phyloP scores from a whole-genome alignment of 1,140 invertebrate genomes.

The Drosophila bifasciata region DNA sequence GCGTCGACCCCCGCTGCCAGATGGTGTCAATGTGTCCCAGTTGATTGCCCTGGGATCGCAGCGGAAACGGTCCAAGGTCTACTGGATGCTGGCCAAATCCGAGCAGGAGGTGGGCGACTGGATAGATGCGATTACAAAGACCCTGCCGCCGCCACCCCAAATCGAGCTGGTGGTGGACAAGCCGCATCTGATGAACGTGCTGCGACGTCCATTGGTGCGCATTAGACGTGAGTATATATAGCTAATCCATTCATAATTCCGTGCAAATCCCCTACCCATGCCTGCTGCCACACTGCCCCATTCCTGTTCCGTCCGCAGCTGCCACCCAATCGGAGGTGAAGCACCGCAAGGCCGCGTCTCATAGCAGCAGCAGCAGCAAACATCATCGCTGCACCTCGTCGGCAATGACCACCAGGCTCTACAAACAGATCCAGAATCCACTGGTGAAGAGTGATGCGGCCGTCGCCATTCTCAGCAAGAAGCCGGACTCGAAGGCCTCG shows the following conservation, averaged over 20 bases:
- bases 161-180: slow-evolving; percentile 87
- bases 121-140: slow-evolving; percentile 90
- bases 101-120: slow-evolving; percentile 89
- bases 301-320: slow-evolving; percentile 59
- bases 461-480: slow-evolving; percentile 83
- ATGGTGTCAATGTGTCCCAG: slow-evolving; percentile 87
- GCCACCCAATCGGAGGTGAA: slow-evolving; percentile 86
- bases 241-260: neutral
- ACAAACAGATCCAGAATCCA: slow-evolving; percentile 77
- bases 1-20: slow-evolving; percentile 88
- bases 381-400: slow-evolving; percentile 30
- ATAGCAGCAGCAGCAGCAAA: slow-evolving; percentile 31
- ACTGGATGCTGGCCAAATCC: slow-evolving; percentile 87
- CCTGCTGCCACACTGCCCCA: too few species aligned
- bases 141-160: slow-evolving; percentile 86
- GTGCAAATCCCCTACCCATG: neutral
- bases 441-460: slow-evolving; percentile 81
- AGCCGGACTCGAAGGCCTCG: slow-evolving; percentile 78
- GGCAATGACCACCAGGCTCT: slow-evolving; percentile 59
- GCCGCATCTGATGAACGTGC: slow-evolving; percentile 86
- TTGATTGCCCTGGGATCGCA: slow-evolving; percentile 89
- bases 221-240: slow-evolving; percentile 85
- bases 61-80: slow-evolving; percentile 85
- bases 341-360: slow-evolving; percentile 66
- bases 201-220: slow-evolving; percentile 86